These are phyloP conservation scores for Rhinatrema bivittatum DNA, from an alignment of 2,797 vertebrate genomes.

Conservation along the genomic window DNA sequence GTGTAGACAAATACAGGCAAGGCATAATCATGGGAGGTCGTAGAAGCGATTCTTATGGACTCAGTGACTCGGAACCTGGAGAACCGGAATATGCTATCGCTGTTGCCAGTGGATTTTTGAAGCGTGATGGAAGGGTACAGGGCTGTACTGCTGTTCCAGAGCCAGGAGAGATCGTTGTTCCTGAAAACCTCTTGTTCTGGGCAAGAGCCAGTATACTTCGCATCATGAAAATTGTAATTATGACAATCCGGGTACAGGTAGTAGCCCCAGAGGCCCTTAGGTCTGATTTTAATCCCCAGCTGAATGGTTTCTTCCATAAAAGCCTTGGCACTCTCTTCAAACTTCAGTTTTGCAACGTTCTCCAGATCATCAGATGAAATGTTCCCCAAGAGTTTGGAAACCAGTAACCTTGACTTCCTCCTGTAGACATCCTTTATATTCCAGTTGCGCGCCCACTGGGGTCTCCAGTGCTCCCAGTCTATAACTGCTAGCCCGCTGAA, in stretches of 20 bases:
- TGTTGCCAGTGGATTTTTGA: constrained; percentile 55
- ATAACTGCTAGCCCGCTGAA: constrained; percentile 64
- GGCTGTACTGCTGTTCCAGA: constrained; percentile 70
- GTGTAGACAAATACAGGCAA: constrained; percentile 67
- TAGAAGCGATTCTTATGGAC: constrained; percentile 57
- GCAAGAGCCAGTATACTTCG: constrained; percentile 62
- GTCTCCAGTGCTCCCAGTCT: constrained; percentile 69
- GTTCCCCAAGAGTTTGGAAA: constrained; percentile 48
- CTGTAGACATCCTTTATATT: constrained; percentile 62
- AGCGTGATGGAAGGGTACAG: constrained; percentile 63
- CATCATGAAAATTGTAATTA: constrained; percentile 64
- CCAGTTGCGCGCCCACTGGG: constrained; percentile 67
- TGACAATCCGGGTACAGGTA: constrained; percentile 77
- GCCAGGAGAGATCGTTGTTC: constrained; percentile 68
- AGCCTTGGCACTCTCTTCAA: constrained; percentile 63
- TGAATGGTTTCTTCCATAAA: constrained; percentile 72
- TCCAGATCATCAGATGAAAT: constrained; percentile 54
- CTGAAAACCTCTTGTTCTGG: constrained; percentile 59
- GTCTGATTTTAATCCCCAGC: constrained; percentile 58
- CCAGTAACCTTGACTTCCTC: constrained; percentile 54
- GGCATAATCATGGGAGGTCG: constrained; percentile 50
- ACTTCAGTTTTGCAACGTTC: constrained; percentile 52
- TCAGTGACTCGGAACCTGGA: constrained; percentile 62
- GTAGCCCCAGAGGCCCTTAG: constrained; percentile 65
- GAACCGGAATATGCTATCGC: constrained; percentile 55